A percentile compares a stretch with the other conserved stretches of the same genome.
Conservation (phyloP, 2,797 vertebrate genomes). For the Scolopax rusticola region DNA sequence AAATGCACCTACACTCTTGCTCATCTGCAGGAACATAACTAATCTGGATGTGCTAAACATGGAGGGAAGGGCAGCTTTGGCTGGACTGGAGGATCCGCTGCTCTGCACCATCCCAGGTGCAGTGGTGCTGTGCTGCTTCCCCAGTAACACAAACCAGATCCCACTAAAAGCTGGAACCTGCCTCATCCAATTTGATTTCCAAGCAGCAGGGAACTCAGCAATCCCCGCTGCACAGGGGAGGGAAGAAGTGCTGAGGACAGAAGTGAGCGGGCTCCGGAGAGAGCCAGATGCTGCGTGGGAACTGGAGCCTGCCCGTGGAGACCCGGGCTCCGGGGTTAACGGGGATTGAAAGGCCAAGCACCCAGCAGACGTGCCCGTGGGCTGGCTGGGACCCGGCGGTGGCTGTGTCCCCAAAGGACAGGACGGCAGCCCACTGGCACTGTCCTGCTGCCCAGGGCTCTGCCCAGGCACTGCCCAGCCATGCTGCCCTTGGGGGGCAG, state of each 20-base stretch:
- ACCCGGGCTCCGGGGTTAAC: background rate
- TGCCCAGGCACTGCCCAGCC: accelerated
- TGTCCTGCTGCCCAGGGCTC: accelerated
- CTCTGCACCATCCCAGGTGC: background rate
- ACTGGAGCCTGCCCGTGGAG: background rate
- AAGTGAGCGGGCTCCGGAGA: background rate
- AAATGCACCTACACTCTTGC: background rate
- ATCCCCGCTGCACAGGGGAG: background rate
- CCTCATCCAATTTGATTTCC: background rate
- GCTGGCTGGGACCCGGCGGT: background rate
- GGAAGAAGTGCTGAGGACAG: background rate
- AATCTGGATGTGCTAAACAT: accelerated
- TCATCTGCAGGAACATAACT: background rate
- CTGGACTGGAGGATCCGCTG: background rate
- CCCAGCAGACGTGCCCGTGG: accelerated
- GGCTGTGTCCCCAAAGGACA: background rate
- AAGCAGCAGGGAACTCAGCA: background rate
- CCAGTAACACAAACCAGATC: background rate
- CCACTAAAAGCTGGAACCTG: background rate
- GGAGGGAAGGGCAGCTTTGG: background rate
- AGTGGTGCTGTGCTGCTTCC: background rate
- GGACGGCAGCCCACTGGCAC: background rate
- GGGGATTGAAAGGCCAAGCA: background rate
- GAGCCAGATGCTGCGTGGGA: background rate
- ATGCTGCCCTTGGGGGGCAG: background rate